Evolutionary conservation across 2,113 vertebrate genomes (phyloP), one percentile per base, ranked within the genome.

Genomic region (Eulacestoma nigropectus): DNA sequence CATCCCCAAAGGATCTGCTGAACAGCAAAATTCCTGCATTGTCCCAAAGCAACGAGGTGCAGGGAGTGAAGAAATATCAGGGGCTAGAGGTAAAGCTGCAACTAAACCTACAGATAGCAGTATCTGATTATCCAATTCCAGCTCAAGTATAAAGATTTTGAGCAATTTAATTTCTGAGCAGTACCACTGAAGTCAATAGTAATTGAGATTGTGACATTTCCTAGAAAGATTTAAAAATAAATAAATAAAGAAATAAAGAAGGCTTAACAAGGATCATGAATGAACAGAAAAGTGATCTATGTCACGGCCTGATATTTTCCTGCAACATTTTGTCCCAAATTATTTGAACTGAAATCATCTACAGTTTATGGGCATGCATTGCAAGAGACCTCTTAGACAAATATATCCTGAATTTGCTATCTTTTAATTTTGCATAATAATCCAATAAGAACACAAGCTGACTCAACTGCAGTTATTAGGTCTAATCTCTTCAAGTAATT

Each of bases 401-500:
- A 35, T 8, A 49, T 33, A 33, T 49, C 32, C 42, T 37, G 64
- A 49, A 42, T 70, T 84, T 56, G 6, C 19, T 37, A 8, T 21
- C 18, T 89, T 60, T 80, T 53, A 55, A 74, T 85, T 95, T 88
- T 73, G 23, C 10, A 11, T 83, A 67, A 52, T 55, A 80, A 85
- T 90, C 55, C n/a, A 95, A 27, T 90, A 47, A 86, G 68, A 78
- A 56, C 15, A 49, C 3, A 32, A 41, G 60, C 68, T 82, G 64
- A 75, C 35, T 91, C 78, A 89, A 70, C 46, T 52, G 23, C 18
- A 53, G 8, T 53, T 81, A 86, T 84, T 84, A 68, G 16, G 27
- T 52, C 32, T 87, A 78, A 94, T 84, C 42, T 85, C 35, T 95
- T 46, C 13, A 63, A 90, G 67, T 90, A 85, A 92, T 88, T 90